Base-by-base conservation (phyloP, 2,113 vertebrate species). In the Chionomys nivalis region DNA sequence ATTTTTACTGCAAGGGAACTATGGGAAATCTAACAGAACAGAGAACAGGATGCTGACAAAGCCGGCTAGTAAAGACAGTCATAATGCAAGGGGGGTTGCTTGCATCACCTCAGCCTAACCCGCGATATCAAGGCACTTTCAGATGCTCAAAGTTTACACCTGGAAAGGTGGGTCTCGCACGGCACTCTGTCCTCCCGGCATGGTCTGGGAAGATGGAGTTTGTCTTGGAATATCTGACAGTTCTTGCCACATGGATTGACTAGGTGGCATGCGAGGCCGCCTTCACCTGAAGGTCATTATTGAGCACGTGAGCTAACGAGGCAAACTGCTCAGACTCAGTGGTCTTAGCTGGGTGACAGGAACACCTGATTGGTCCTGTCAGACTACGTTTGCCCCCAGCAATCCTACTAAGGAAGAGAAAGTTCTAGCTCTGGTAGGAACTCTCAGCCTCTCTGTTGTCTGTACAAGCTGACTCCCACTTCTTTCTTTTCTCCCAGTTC, bases 11-110 rank as follows among this genome's bases (percentile, higher is more conserved):
- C 23, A 65, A 5, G 68, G 8, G 7, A 58, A 44, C 87, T 13
- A 52, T 65, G 7, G 73, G 44, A 92, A 47, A 95, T 93, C 68
- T 93, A 90, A 44, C 65, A 89, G 11, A 76, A 31, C 28, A 75
- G 7, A 55, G 33, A 47, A 2, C 5, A 83, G 9, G 93, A 95
- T 1, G 6, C 47, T 6, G n/a, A 78, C 52, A 68, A 47, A 42
- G 33, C 21, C 33, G 65, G 31, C n/a, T 58, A 42, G 65, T 63
- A 93, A 81, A 2, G 65, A 19, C 7, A 52, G 24, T 68, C 28
- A 47, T 28, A 23, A 31, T 21, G 63, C 52, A 13, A 91, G 0
- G 1, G 21, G 26, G 11, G 7, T 66, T 39, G 19, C 14, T 52
- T 73, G 82, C 49, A 39, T 36, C 61, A 47, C 49, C 28, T 26